These are phyloP conservation scores for Mionectes olivaceus DNA, from an alignment of 2,797 vertebrate genomes.

Conservation along the genomic window DNA sequence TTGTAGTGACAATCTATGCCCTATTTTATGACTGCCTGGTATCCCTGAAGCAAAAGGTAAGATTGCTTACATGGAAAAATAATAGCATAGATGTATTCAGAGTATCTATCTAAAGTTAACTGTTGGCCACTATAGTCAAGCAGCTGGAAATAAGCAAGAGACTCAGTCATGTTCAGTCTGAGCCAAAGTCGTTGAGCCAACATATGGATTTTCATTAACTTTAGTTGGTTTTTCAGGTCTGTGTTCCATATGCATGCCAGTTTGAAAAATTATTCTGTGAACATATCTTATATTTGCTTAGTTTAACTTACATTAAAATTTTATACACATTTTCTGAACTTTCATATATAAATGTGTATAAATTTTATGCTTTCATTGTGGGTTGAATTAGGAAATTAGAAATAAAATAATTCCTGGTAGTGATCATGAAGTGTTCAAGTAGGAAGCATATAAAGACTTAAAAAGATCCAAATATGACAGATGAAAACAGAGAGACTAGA, in stretches of 20 bases:
- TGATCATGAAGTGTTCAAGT: neutral
- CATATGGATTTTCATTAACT: conserved; percentile 9
- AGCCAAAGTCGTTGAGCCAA: conserved; percentile 5
- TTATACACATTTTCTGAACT: neutral
- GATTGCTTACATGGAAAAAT: neutral
- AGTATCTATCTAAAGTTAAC: neutral
- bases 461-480: neutral
- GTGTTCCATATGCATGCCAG: neutral
- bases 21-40: neutral
- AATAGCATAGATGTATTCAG: neutral
- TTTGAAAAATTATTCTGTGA: neutral
- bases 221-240: neutral
- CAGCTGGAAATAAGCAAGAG: conserved; percentile 8
- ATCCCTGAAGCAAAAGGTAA: neutral
- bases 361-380: neutral
- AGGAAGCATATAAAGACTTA: neutral
- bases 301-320: neutral
- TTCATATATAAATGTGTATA: neutral
- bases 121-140: neutral
- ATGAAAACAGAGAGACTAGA: neutral
- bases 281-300: neutral
- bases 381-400: neutral
- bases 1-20: neutral
- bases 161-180: neutral
- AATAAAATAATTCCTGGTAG: neutral